phyloP scores from a whole-genome alignment of 2,113 vertebrate genomes.

The Xerus inauris region DNA sequence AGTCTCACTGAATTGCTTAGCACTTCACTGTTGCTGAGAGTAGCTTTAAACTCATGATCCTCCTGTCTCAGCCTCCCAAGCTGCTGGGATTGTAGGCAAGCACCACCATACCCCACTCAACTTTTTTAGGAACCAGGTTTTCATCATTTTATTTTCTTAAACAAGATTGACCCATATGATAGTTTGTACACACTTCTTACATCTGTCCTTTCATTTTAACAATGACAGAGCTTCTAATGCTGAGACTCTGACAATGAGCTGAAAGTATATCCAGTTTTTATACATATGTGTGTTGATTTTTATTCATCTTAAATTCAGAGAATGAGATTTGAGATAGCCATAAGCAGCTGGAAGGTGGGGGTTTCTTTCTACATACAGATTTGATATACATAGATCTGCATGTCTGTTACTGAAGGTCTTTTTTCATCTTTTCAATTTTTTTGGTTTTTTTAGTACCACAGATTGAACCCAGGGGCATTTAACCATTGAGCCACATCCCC shows the following conservation, averaged over 20 bases:
- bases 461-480: too few relatives aligned
- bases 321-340: neutral
- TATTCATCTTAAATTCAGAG: neutral
- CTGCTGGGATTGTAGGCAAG: too few relatives aligned
- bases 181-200: neutral
- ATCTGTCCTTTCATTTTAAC: neutral
- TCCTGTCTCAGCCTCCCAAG: too few relatives aligned
- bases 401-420: neutral
- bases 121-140: neutral
- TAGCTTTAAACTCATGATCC: too few relatives aligned
- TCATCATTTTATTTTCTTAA: conserved; percentile 46
- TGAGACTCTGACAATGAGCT: neutral
- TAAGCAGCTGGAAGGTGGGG: neutral
- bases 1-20: too few relatives aligned
- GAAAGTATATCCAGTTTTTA: neutral
- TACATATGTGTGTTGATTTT: neutral
- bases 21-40: too few relatives aligned
- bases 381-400: neutral
- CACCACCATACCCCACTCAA: too few relatives aligned
- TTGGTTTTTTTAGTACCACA: too few relatives aligned
- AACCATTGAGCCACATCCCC: too few relatives aligned
- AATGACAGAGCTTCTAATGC: neutral
- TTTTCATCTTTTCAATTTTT: conserved; percentile 36
- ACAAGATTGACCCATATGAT: neutral
- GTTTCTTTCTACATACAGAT: neutral